Conservation (phyloP, 2,888 invertebrate genomes). For the Drosophila stalkeri region DNA sequence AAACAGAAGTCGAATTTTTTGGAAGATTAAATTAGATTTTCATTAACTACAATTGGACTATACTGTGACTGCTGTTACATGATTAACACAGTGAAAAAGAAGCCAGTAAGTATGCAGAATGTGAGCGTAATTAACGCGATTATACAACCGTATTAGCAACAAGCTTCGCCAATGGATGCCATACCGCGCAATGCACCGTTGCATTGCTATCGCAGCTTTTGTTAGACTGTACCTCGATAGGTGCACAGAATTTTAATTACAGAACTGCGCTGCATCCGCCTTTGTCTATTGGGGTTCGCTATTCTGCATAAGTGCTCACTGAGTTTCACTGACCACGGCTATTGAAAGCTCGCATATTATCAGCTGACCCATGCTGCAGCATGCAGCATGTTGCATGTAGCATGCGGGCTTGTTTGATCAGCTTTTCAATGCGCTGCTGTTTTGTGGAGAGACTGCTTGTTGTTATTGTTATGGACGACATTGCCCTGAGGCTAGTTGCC, state of each 20-base stretch:
- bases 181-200: not conserved
- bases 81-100: not conserved
- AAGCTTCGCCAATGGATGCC: not conserved
- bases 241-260: slow-evolving; percentile 43
- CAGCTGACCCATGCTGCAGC: slow-evolving; percentile 8
- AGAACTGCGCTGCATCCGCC: not conserved
- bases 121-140: slow-evolving; percentile 8
- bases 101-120: not conserved
- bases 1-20: too few species aligned
- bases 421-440: slow-evolving; percentile 39
- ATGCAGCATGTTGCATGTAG: slow-evolving; percentile 1
- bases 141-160: not conserved
- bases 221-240: slow-evolving; percentile 8
- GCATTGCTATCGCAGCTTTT: slow-evolving; percentile 21
- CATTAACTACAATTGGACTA: not conserved
- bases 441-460: not conserved
- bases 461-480: slow-evolving; percentile 31
- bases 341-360: slow-evolving; percentile 15
- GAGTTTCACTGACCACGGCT: slow-evolving; percentile 16
- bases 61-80: not conserved
- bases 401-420: slow-evolving; percentile 46
- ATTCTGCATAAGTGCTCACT: slow-evolving; percentile 1
- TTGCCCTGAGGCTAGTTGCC: slow-evolving; percentile 60
- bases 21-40: not conserved
- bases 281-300: not conserved